Percentiles rank a stretch among this genome's conserved stretches.
Evolutionary conservation across 2,797 vertebrate species (phyloP).

Genomic region (Eremophila alpestris): DNA sequence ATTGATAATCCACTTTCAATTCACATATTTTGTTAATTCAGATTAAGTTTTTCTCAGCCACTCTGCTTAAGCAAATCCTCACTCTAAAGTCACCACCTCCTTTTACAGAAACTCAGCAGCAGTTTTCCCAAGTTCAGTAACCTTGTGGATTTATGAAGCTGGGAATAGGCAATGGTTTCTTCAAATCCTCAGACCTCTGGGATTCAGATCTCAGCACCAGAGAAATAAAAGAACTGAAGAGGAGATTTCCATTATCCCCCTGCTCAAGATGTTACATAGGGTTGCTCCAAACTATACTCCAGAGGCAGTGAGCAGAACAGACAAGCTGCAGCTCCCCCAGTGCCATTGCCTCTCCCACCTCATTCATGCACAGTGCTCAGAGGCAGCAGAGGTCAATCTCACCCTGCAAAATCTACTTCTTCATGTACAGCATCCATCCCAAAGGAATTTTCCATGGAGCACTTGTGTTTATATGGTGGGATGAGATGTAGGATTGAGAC

Average conservation of each 20-base stretch:
- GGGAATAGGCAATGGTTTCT: neutral
- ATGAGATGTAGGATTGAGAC: neutral
- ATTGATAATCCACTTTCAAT: conserved; percentile 10
- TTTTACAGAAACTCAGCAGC: neutral
- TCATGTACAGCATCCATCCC: neutral
- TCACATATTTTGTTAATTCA: neutral
- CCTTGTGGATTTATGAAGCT: neutral
- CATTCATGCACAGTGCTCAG: neutral
- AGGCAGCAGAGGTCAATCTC: neutral
- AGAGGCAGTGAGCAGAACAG: neutral
- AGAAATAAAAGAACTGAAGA: neutral
- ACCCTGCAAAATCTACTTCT: neutral
- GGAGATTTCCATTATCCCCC: neutral
- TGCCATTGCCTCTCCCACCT: neutral
- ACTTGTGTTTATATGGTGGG: neutral
- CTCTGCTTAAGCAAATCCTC: neutral
- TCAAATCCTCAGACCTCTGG: neutral
- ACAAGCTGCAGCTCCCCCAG: neutral
- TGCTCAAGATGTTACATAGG: accelerated
- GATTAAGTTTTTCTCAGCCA: neutral
- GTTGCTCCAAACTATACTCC: neutral
- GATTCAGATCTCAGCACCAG: neutral
- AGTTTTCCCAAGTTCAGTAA: neutral
- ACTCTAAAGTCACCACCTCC: neutral
- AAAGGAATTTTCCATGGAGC: neutral